A percentile compares a stretch with the other conserved stretches of the same genome.
Conservation (phyloP, 2,797 vertebrate genomes). For the Corythornis leucogaster region DNA sequence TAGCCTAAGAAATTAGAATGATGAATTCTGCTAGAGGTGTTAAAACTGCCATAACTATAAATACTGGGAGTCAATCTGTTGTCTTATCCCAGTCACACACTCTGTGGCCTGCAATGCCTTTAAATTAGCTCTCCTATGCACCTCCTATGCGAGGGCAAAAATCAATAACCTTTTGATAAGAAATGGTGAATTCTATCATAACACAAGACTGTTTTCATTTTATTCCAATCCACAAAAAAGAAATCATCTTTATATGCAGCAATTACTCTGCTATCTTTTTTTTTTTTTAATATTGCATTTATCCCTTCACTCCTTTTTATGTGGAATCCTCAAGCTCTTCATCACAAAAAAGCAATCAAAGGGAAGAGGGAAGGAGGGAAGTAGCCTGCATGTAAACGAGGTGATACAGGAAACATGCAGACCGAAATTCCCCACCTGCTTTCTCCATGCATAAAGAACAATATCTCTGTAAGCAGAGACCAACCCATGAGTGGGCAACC, state of each 20-base stretch:
- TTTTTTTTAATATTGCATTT: not conserved
- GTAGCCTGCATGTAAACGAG: not conserved
- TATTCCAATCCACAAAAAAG: not conserved
- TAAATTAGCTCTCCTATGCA: not conserved
- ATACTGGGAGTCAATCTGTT: not conserved
- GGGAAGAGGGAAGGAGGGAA: not conserved
- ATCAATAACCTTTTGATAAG: not conserved
- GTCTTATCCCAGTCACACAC: not conserved
- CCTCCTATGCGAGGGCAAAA: not conserved
- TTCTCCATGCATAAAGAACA: not conserved
- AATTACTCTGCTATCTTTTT: not conserved
- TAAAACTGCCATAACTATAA: not conserved
- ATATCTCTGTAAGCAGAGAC: not conserved
- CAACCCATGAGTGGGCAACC: constrained; percentile 4
- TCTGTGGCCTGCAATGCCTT: not conserved
- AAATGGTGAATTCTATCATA: not conserved
- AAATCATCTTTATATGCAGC: not conserved
- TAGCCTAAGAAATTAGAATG: constrained; percentile 8
- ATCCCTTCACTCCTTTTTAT: not conserved
- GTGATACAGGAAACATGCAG: constrained; percentile 8
- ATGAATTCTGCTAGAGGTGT: not conserved
- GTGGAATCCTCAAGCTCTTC: not conserved
- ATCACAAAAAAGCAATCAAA: not conserved
- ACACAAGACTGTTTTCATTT: not conserved
- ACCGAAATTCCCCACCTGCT: not conserved